Conservation (phyloP, 1,140 invertebrate species). For the Araneus ventricosus region DNA sequence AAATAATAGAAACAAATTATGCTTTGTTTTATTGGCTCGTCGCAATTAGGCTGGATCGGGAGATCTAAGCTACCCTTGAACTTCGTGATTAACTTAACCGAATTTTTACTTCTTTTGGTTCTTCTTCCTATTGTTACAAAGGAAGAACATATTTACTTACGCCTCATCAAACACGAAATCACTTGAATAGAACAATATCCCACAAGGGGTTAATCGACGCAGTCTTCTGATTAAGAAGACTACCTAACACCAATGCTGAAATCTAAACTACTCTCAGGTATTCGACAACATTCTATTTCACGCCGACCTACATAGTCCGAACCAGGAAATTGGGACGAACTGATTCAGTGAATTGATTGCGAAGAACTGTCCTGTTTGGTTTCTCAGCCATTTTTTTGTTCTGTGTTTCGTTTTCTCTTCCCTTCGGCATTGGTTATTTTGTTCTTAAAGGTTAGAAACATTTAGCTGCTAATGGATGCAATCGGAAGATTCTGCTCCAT, state of each 20-base stretch:
- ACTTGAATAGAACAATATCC: neutral
- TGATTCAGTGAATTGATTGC: constrained; percentile 20
- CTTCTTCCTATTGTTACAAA: neutral
- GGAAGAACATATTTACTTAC: neutral
- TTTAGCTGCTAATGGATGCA: constrained; percentile 20
- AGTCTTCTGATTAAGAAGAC: neutral
- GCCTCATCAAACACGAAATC: constrained; percentile 21
- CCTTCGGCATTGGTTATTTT: neutral
- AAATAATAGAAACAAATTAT: no score
- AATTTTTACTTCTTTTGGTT: neutral
- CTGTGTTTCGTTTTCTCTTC: neutral
- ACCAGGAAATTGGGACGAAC: constrained; percentile 38
- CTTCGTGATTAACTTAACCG: neutral
- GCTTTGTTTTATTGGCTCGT: neutral
- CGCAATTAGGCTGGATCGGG: neutral
- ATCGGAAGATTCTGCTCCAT: constrained; percentile 13
- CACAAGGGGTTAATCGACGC: neutral
- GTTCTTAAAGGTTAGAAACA: neutral
- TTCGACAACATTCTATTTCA: neutral
- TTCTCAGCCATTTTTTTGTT: constrained; percentile 2
- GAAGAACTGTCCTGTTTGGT: neutral
- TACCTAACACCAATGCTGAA: neutral
- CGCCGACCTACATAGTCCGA: constrained; percentile 52
- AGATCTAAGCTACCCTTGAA: neutral
- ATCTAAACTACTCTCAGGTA: neutral